phyloP scores from a whole-genome alignment of 2,797 vertebrate genomes.

The Pelochelys cantorii region DNA sequence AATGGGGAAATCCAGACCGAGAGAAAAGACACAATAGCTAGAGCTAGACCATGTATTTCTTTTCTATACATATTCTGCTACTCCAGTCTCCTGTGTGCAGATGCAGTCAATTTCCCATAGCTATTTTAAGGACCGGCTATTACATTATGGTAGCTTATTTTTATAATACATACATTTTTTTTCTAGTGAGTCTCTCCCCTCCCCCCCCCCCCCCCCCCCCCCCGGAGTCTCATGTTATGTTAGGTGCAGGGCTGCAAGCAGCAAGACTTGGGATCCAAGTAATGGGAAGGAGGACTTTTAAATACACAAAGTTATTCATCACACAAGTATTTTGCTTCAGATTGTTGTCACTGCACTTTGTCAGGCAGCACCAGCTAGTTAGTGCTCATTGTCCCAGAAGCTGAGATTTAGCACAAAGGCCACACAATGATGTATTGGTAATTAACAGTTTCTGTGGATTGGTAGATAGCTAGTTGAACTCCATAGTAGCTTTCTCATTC shows the following conservation, averaged over 20 bases:
- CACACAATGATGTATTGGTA: background rate
- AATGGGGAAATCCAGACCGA: constrained; percentile 64
- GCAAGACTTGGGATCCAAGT: background rate
- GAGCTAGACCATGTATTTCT: constrained; percentile 6
- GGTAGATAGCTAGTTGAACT: background rate
- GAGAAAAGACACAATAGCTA: constrained; percentile 52
- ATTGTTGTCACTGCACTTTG: background rate
- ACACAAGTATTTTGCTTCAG: background rate
- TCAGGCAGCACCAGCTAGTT: background rate
- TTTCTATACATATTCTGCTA: background rate
- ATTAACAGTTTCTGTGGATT: background rate
- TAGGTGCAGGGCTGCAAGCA: background rate
- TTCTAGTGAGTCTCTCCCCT: background rate
- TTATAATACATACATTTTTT: constrained; percentile 1
- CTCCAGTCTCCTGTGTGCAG: constrained; percentile 11
- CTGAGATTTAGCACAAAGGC: background rate
- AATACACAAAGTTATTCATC: background rate
- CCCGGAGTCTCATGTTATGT: background rate
- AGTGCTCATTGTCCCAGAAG: background rate
- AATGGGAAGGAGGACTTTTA: background rate
- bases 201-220: no score
- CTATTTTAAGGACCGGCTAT: constrained; percentile 3
- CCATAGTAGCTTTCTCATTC: background rate
- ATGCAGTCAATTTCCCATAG: background rate
- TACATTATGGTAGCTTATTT: constrained; percentile 16